Percentiles rank a stretch among this genome's conserved stretches.
Evolutionary conservation across 2,797 vertebrate genomes (phyloP).

Genomic region (Erpetoichthys calabaricus): DNA sequence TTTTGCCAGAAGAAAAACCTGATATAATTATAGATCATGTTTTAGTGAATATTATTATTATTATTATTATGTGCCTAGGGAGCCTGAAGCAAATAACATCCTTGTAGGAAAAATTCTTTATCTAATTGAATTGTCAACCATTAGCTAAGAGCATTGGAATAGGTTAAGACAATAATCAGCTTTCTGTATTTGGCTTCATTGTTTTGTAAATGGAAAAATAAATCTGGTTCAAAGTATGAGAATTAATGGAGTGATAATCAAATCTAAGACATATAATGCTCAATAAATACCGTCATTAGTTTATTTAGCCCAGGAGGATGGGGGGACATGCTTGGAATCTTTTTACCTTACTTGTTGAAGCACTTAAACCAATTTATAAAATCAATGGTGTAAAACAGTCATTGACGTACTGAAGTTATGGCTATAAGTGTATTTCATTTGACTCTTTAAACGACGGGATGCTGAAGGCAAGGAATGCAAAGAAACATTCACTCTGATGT

Average conservation of each 20-base stretch:
- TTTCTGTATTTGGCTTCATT: background rate
- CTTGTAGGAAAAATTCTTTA: too few relatives aligned
- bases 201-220: background rate
- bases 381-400: background rate
- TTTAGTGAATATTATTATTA: too few relatives aligned
- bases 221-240: background rate
- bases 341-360: background rate
- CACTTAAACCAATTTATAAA: background rate
- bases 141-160: too few relatives aligned
- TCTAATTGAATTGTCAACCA: too few relatives aligned
- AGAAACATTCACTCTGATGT: too few relatives aligned
- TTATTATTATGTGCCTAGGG: too few relatives aligned
- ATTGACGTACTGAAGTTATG: background rate
- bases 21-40: too few relatives aligned
- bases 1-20: too few relatives aligned
- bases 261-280: background rate
- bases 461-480: too few relatives aligned
- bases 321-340: background rate
- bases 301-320: background rate
- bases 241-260: background rate
- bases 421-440: background rate
- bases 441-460: background rate
- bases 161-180: too few relatives aligned
- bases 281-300: background rate
- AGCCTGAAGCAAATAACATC: too few relatives aligned